Evolutionary conservation across 2,888 invertebrate genomes (phyloP).

Genomic region (Heliconius cydno): DNA sequence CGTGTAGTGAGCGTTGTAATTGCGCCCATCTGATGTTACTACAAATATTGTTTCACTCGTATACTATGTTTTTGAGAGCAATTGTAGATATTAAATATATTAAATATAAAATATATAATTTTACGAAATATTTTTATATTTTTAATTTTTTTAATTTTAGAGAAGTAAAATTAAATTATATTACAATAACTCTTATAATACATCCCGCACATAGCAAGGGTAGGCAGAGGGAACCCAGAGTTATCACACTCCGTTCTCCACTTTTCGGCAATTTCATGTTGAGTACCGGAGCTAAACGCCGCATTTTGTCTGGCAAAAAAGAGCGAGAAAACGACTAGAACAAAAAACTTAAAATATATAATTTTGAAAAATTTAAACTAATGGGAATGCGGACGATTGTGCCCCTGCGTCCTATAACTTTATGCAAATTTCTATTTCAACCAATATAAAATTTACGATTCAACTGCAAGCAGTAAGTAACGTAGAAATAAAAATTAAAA

Average conservation of each 20-base stretch:
- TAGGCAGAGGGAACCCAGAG: too few relatives aligned
- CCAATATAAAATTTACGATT: slow-evolving; percentile 1
- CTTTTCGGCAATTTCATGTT: too few relatives aligned
- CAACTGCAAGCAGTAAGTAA: slow-evolving; percentile 6
- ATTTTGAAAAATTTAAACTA: too few relatives aligned
- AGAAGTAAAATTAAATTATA: background rate
- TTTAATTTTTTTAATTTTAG: background rate
- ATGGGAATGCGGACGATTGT: too few relatives aligned
- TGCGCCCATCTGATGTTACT: slow-evolving; percentile 65
- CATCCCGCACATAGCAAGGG: too few relatives aligned
- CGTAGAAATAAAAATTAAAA: slow-evolving; percentile 12
- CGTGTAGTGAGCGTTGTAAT: slow-evolving; percentile 59
- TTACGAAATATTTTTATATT: background rate
- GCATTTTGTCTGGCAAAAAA: too few relatives aligned
- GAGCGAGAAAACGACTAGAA: too few relatives aligned
- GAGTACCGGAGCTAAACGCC: too few relatives aligned
- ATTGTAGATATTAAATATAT: slow-evolving; percentile 33
- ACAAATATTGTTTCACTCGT: slow-evolving; percentile 56
- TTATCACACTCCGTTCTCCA: too few relatives aligned
- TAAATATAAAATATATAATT: background rate
- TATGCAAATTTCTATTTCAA: background rate
- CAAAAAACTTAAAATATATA: background rate
- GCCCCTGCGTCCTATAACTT: too few relatives aligned
- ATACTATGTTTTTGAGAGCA: slow-evolving; percentile 39
- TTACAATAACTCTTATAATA: too few relatives aligned